Percentiles rank a stretch among this genome's conserved stretches.
phyloP scores from a whole-genome alignment of 2,888 invertebrate species.

The Holacanthella duospinosa region DNA sequence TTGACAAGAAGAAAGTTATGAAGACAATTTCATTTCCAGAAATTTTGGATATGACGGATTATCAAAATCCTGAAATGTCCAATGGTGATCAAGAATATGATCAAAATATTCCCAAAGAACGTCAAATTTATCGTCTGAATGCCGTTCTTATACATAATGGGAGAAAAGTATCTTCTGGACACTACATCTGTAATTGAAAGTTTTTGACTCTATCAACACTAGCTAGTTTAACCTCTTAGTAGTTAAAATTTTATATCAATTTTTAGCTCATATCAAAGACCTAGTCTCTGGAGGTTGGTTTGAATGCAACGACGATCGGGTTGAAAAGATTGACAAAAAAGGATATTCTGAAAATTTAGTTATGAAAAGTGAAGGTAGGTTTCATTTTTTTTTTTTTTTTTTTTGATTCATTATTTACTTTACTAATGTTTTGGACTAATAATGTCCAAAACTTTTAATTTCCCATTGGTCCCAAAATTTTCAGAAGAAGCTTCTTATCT shows the following conservation, averaged over 20 bases:
- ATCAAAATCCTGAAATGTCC: conserved; percentile 12
- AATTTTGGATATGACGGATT: conserved; percentile 48
- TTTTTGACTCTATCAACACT: conserved; percentile 40
- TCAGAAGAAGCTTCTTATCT: no score
- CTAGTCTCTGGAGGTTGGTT: conserved; percentile 50
- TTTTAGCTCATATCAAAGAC: conserved; percentile 47
- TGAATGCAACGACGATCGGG: conserved; percentile 53
- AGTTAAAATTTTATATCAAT: conserved; percentile 8
- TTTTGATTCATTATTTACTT: no score
- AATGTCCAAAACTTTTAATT: no score
- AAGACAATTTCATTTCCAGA: conserved; percentile 52
- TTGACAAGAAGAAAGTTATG: conserved; percentile 52
- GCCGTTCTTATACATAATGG: conserved; percentile 58
- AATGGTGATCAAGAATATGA: no score
- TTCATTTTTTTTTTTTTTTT: no score
- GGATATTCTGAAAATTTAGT: background rate
- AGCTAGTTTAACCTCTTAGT: no score
- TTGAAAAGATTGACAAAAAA: conserved; percentile 22
- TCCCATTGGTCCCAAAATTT: no score
- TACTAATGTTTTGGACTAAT: no score
- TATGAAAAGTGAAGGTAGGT: conserved; percentile 16
- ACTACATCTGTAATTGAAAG: conserved; percentile 47
- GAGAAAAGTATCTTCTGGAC: conserved; percentile 54
- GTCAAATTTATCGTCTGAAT: conserved; percentile 48
- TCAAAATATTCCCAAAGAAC: conserved; percentile 38